Evolutionary conservation across 2,888 invertebrate species (phyloP).

Genomic region (Beris morrisii): DNA sequence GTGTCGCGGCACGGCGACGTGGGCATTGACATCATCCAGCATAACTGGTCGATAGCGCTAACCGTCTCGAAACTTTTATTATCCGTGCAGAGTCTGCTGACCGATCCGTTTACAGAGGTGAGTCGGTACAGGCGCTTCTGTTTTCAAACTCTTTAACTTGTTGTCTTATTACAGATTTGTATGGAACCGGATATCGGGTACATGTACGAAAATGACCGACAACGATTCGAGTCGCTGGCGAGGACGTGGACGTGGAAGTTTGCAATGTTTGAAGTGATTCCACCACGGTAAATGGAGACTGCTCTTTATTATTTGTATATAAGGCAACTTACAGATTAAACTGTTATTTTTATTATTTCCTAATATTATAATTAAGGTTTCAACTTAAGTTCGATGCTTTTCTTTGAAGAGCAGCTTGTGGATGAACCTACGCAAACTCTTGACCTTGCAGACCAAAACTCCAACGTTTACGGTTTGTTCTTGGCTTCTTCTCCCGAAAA

Average conservation of each 20-base stretch:
- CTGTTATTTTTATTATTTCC: too few relatives aligned
- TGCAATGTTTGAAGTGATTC: conserved; percentile 77
- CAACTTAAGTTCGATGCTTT: too few relatives aligned
- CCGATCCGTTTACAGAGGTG: conserved; percentile 86
- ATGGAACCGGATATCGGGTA: conserved; percentile 86
- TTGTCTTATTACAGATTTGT: conserved; percentile 63
- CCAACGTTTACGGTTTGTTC: too few relatives aligned
- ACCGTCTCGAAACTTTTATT: conserved; percentile 88
- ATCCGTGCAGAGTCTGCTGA: conserved; percentile 83
- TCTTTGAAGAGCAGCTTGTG: too few relatives aligned
- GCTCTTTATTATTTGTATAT: conserved; percentile 1
- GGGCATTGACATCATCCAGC: conserved; percentile 91
- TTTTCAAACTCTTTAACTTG: background rate
- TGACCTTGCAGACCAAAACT: too few relatives aligned
- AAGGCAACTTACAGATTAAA: too few relatives aligned
- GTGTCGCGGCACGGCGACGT: conserved; percentile 94
- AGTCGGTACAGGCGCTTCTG: background rate
- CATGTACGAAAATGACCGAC: conserved; percentile 73
- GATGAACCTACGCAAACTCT: too few relatives aligned
- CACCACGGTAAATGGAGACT: conserved; percentile 44
- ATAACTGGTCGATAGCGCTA: conserved; percentile 94
- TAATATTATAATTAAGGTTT: too few relatives aligned
- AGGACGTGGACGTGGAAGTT: conserved; percentile 89
- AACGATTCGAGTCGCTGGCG: conserved; percentile 78
- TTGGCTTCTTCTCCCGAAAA: too few relatives aligned